Evolutionary conservation across 2,888 invertebrate genomes (phyloP), one percentile per base, ranked within the genome.

Genomic region (Odontothrips loti): DNA sequence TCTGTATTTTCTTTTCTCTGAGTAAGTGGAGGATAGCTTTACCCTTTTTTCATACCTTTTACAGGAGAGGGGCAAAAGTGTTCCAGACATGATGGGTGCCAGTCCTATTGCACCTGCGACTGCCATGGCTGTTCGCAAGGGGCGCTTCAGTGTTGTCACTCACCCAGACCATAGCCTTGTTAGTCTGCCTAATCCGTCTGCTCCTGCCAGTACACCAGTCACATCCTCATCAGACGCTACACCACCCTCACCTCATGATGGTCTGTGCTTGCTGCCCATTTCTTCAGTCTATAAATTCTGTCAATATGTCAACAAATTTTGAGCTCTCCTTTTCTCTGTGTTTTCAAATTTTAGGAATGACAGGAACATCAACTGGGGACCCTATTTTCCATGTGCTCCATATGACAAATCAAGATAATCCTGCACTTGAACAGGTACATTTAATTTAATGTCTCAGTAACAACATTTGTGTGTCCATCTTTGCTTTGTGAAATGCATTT

Each of bases 81-180:
- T 75, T 12, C 68, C 68, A 0, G 27, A 27, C 68, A 75, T 12
- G 23, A 75, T 75, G 68, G 68, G 68, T 75, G 68, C 68, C 3
- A 75, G 68, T 27, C 34, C 47, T n/a, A 27, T 47, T 12, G 79
- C 58, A 11, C 48, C 79, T 9, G 80, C 68, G 4, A 75, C 68
- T 8, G 68, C 68, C 23, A 75, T 83, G 47, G 83, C 85, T 23
- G 82, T 85, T 11, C 82, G 85, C 47, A 84, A 85, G 80, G 86
- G 86, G 43, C 83, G 86, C 15, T 86, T 86, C 80, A 86, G 85
- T 80, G 86, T 86, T 27, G 85, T 86, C 4, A 86, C 85, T 10
- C 85, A 86, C 29, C 82, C 82, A 11, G 80, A 82, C 23, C 82
- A 81, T 27, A 81, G 81, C 47, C 68, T 75, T 75, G 23, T 27